Evolutionary conservation across 2,888 invertebrate genomes (phyloP), one percentile per base, ranked within the genome.

Genomic region (Kryphioiulus occultus): DNA sequence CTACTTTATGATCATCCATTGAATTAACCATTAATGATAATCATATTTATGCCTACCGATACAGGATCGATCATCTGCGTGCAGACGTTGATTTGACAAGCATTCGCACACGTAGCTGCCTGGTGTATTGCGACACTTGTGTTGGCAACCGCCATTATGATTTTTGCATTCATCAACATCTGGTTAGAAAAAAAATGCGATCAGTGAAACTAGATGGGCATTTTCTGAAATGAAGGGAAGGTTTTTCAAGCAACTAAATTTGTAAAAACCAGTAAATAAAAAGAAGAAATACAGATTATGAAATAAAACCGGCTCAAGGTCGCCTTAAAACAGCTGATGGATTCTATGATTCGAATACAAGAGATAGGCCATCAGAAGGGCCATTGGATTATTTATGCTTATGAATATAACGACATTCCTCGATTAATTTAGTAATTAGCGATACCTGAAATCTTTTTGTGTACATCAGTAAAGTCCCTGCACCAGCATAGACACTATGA

Each of bases 81-180:
- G 88, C 85, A 89, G 82, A 86, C 87, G 87, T 87, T 85, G 88
- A 82, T 91, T 91, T 15, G 89, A 85, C 2, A 91, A 91, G 89
- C 92, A 92, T 47, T 90, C 90, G 89, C 92, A 92, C 85, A 90
- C 90, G 89, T 88, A 92, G 32, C 91, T 90, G 17, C 92, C 92
- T 53, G 91, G 91, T 0, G 91, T 90, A 90, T 92, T 92, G 78
- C 89, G 39, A 89, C 92, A 92, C 42, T 90, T 91, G 89, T 93
- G 92, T 88, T 91, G 91, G 89, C 92, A 92, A 15, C 91, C 92
- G 2, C 92, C 92, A 88, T 92, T 92, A 88, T 91, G 90, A 83
- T 90, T 89, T 26, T 90, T 89, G 88, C 92, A 92, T 88, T 92
- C 92, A 88, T 92, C 89, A 26, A 91, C 89, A 89, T 92, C 92